These are phyloP conservation scores for Sylvia borin DNA, from an alignment of 2,797 vertebrate species.

Conservation along the genomic window DNA sequence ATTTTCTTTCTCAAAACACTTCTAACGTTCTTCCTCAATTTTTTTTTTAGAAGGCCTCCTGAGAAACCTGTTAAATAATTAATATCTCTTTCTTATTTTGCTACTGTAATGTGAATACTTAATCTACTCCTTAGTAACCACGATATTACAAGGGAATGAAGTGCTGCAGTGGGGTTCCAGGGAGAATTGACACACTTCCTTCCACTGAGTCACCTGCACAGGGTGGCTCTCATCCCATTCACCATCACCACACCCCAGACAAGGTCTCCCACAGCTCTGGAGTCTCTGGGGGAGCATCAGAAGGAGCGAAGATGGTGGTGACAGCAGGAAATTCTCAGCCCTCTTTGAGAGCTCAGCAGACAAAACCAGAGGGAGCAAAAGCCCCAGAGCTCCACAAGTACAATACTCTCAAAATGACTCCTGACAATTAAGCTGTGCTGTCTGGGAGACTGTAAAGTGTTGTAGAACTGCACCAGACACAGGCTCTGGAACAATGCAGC, in stretches of 20 bases:
- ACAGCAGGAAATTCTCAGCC: neutral
- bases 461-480: neutral
- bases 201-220: neutral
- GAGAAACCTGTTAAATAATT: neutral
- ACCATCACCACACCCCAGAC: no score
- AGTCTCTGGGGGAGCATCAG: neutral
- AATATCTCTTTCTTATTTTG: neutral
- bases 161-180: neutral
- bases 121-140: neutral
- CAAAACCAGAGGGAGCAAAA: neutral
- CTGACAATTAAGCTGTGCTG: neutral
- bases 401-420: neutral
- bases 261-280: neutral
- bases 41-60: neutral
- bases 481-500: neutral
- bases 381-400: neutral
- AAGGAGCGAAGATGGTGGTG: neutral
- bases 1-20: neutral
- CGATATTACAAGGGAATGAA: neutral
- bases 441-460: neutral
- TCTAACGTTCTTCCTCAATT: neutral
- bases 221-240: no score
- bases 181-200: neutral
- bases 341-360: neutral
- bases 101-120: neutral